A percentile compares a stretch with the other conserved stretches of the same genome.
Evolutionary conservation across 1,140 invertebrate genomes (phyloP).

Genomic region (Zaprionus inermis): DNA sequence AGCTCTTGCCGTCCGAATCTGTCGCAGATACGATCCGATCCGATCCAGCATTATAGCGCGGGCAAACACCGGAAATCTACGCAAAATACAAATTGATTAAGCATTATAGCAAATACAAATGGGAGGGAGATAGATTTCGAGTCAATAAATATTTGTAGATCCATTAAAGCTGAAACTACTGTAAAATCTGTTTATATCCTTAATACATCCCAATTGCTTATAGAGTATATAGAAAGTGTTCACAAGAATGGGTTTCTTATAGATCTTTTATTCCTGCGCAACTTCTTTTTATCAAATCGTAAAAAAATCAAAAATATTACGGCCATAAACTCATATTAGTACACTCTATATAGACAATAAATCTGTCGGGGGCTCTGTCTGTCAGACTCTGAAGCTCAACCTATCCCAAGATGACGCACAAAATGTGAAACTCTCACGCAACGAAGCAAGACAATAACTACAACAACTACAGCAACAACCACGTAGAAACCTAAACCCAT

Average conservation of each 20-base stretch:
- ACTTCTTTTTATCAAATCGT: too few relatives aligned
- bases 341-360: neutral
- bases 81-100: conserved; percentile 3
- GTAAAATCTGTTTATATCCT: too few relatives aligned
- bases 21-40: neutral
- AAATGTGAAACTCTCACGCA: conserved; percentile 77
- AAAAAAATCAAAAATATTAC: neutral
- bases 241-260: too few relatives aligned
- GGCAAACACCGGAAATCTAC: neutral
- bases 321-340: neutral
- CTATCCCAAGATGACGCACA: conserved; percentile 58
- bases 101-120: neutral
- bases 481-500: conserved; percentile 16
- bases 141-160: too few relatives aligned
- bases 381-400: conserved; percentile 12
- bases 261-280: neutral
- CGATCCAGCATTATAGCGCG: neutral
- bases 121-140: too few relatives aligned
- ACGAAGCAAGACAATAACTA: conserved; percentile 60
- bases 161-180: too few relatives aligned
- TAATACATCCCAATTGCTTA: too few relatives aligned
- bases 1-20: conserved; percentile 10
- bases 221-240: too few relatives aligned
- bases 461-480: conserved; percentile 34
- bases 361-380: conserved; percentile 4